Evolutionary conservation across 2,113 vertebrate genomes (phyloP).

Genomic region (Protobothrops flavoviridis): DNA sequence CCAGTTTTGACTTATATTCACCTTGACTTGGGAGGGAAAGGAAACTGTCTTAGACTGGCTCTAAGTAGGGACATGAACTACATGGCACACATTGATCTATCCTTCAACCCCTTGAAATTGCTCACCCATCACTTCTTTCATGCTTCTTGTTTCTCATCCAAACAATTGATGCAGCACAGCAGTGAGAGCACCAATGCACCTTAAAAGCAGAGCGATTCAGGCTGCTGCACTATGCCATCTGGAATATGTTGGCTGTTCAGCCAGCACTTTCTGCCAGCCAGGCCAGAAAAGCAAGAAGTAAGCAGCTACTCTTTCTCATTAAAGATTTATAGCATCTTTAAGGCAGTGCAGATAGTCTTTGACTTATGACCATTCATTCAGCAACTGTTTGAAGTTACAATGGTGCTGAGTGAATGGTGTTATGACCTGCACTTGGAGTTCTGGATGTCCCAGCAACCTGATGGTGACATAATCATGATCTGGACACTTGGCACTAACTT

Average conservation of each 20-base stretch:
- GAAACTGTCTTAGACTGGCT: not conserved
- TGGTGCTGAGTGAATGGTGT: not conserved
- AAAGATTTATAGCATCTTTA: not conserved
- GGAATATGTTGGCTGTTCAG: not conserved
- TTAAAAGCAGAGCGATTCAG: not conserved
- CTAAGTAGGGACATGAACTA: not conserved
- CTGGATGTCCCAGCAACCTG: not conserved
- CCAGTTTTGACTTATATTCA: not conserved
- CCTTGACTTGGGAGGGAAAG: not conserved
- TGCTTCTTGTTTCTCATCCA: not conserved
- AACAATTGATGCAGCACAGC: not conserved
- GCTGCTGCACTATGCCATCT: not conserved
- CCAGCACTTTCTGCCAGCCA: not conserved
- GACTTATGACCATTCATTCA: not conserved
- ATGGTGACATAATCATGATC: not conserved
- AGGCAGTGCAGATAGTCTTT: not conserved
- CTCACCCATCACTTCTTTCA: not conserved
- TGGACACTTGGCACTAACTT: not conserved
- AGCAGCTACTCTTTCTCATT: not conserved
- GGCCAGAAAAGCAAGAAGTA: not conserved
- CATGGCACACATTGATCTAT: not conserved
- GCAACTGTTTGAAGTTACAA: not conserved
- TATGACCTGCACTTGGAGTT: not conserved
- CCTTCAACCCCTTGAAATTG: not conserved
- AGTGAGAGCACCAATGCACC: not conserved